Evolutionary conservation across 2,888 invertebrate species (phyloP).

Genomic region (Rhabditophanes sp.): DNA sequence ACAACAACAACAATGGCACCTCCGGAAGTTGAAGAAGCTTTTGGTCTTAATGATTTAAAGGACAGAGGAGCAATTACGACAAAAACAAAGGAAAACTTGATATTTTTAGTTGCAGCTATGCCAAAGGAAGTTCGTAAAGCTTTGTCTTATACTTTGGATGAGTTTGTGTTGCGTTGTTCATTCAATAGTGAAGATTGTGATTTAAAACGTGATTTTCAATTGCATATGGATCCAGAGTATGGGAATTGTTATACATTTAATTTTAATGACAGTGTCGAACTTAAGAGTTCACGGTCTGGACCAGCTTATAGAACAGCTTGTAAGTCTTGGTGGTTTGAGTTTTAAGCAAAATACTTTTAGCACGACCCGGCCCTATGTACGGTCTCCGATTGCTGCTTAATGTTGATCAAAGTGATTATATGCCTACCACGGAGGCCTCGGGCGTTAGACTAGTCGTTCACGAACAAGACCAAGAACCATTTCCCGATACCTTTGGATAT

Average conservation of each 20-base stretch:
- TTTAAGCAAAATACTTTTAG: neutral
- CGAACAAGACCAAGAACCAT: slow-evolving; percentile 38
- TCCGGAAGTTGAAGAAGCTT: slow-evolving; percentile 28
- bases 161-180: slow-evolving; percentile 42
- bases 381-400: slow-evolving; percentile 40
- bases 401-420: slow-evolving; percentile 43
- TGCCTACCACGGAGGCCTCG: slow-evolving; percentile 43
- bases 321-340: slow-evolving; percentile 6
- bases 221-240: slow-evolving; percentile 43
- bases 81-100: slow-evolving; percentile 39
- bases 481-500: slow-evolving; percentile 42
- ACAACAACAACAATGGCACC: slow-evolving; percentile 25
- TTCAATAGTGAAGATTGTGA: slow-evolving; percentile 42
- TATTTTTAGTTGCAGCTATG: slow-evolving; percentile 39
- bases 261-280: slow-evolving; percentile 37
- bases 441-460: slow-evolving; percentile 26
- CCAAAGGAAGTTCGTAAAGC: slow-evolving; percentile 26
- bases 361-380: slow-evolving; percentile 30
- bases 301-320: slow-evolving; percentile 32
- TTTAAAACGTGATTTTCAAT: slow-evolving; percentile 36
- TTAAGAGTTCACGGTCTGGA: slow-evolving; percentile 39
- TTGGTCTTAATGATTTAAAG: slow-evolving; percentile 33
- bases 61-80: slow-evolving; percentile 43
- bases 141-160: slow-evolving; percentile 33
- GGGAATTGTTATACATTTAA: slow-evolving; percentile 45